These are phyloP conservation scores for Cosmopolites sordidus DNA, from an alignment of 2,888 invertebrate species.

Conservation along the genomic window DNA sequence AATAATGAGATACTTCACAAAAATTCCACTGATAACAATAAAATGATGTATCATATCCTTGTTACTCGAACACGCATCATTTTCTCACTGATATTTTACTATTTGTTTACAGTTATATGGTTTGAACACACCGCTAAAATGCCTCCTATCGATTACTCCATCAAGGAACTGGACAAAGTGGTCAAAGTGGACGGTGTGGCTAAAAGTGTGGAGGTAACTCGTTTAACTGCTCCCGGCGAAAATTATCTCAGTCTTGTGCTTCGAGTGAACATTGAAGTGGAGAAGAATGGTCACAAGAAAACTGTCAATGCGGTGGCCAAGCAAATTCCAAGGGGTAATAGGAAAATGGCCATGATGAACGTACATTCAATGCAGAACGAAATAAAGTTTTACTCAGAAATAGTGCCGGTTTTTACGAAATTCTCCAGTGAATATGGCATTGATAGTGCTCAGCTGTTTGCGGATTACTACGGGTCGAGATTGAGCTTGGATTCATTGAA, in stretches of 20 bases:
- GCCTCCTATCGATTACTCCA: slow-evolving; percentile 8
- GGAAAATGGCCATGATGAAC: slow-evolving; percentile 2
- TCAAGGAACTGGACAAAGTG: slow-evolving; percentile 10
- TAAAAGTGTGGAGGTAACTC: slow-evolving; percentile 15
- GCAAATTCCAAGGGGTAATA: slow-evolving; percentile 7
- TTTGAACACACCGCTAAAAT: not conserved
- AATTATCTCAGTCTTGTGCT: slow-evolving; percentile 24
- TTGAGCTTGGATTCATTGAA: slow-evolving; percentile 17
- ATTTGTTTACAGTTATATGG: too few relatives aligned
- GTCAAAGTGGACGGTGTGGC: not conserved
- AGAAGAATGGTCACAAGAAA: slow-evolving; percentile 22
- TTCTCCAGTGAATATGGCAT: slow-evolving; percentile 18
- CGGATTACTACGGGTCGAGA: slow-evolving; percentile 21
- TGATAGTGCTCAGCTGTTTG: slow-evolving; percentile 14
- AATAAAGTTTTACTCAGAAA: slow-evolving; percentile 20
- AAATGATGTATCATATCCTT: too few relatives aligned
- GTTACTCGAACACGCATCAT: too few relatives aligned
- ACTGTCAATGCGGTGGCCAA: slow-evolving; percentile 22
- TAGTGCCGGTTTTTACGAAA: slow-evolving; percentile 16
- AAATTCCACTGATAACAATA: too few relatives aligned
- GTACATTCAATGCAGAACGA: slow-evolving; percentile 15
- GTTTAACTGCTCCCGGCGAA: slow-evolving; percentile 24
- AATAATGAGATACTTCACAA: too few relatives aligned
- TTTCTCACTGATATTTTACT: too few relatives aligned
- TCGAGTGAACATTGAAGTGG: slow-evolving; percentile 17